Evolutionary conservation across 1,140 invertebrate genomes (phyloP).

Genomic region (Magallana gigas): DNA sequence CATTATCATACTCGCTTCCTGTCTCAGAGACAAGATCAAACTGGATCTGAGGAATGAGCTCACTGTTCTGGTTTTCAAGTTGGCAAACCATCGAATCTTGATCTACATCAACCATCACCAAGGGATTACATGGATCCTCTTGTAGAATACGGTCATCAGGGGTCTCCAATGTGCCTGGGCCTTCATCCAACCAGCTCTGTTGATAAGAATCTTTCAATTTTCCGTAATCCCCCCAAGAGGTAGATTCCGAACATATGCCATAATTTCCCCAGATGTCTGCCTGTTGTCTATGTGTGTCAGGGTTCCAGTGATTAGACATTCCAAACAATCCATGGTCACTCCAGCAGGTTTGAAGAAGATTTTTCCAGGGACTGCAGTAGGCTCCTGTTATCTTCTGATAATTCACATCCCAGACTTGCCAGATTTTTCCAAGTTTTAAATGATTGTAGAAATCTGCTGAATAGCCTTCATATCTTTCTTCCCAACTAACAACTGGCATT

Average conservation of each 20-base stretch:
- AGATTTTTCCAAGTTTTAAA: conserved; percentile 47
- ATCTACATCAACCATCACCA: conserved; percentile 4
- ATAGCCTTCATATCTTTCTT: conserved; percentile 16
- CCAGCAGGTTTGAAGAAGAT: background rate
- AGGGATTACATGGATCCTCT: conserved; percentile 6
- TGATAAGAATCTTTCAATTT: conserved; percentile 34
- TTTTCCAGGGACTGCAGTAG: background rate
- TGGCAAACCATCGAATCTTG: background rate
- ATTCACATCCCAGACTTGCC: conserved; percentile 67
- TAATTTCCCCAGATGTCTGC: conserved; percentile 41
- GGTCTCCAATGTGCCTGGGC: background rate
- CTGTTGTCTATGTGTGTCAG: conserved; percentile 31
- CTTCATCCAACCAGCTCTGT: conserved; percentile 11
- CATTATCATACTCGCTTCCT: conserved; percentile 50
- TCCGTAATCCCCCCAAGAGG: background rate
- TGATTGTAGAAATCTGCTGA: conserved; percentile 25
- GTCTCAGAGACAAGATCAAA: conserved; percentile 61
- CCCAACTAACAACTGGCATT: background rate
- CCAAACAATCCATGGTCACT: conserved; percentile 37
- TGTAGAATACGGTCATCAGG: background rate
- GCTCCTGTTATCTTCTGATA: conserved; percentile 57
- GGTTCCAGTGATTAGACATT: conserved; percentile 39
- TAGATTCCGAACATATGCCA: conserved; percentile 39
- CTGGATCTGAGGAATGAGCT: conserved; percentile 62
- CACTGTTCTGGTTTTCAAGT: conserved; percentile 52